Evolutionary conservation across 2,888 invertebrate species (phyloP), one percentile per base, ranked within the genome.

Genomic region (Diplolepis rosae): DNA sequence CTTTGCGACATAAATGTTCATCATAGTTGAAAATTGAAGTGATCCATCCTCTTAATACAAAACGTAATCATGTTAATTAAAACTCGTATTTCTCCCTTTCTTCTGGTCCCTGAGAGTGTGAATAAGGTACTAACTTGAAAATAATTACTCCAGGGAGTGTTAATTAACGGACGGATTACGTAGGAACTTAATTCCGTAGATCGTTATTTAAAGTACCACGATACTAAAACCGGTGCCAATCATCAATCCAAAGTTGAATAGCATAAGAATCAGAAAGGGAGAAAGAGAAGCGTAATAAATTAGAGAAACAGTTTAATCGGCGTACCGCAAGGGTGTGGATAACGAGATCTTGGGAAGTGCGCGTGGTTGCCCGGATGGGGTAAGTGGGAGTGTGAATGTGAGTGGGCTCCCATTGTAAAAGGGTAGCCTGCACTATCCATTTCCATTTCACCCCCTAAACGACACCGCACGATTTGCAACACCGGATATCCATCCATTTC

Each of bases 401-500:
- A 83, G 73, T 85, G 86, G 69, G 87, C 79, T 75, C 81, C 79
- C 78, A 85, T 79, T 69, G 84, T 79, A 71, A 85, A 84, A 28
- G 86, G 87, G 79, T 87, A 87, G 66, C 83, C 84, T 67, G 82
- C 81, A 74, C 77, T 82, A 73, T 84, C 86, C 79, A 85, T 79
- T 71, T 85, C 85, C 72, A 85, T 76, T 66, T 87, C 87, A 72
- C 84, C 80, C 50, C 84, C 86, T 35, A 87, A 83, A 65, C 87
- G 86, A 71, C 87, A 88, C 39, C 88, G 85, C 73, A 89, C 86
- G 74, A 88, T 87, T 80, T 87, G 88, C 71, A 89, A 77, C 68
- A 89, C 86, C 66, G 88, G 88, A 74, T 86, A 86, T 27, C 86
- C 85, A 76, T 88, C 88, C 88, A 88, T 88, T 72, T 77, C 71